A percentile compares a stretch with the other conserved stretches of the same genome.
Evolutionary conservation across 2,113 vertebrate species (phyloP).

Genomic region (Ciconia boyciana): DNA sequence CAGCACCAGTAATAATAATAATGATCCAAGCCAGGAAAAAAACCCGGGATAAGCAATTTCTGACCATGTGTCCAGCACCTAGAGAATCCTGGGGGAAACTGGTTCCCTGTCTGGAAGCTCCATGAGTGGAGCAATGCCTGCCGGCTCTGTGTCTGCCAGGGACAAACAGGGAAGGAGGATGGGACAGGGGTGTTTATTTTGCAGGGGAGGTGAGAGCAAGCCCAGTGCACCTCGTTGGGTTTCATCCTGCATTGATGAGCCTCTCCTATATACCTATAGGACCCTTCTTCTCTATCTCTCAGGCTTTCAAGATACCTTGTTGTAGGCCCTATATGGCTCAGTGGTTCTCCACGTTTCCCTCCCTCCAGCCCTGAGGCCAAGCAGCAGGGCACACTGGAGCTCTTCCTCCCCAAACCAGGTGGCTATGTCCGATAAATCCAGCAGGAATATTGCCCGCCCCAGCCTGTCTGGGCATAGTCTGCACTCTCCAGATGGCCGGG

Average conservation of each 20-base stretch:
- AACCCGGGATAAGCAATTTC: neutral
- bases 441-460: neutral
- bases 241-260: neutral
- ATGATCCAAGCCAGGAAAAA: neutral
- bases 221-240: neutral
- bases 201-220: neutral
- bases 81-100: neutral
- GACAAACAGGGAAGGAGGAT: accelerated
- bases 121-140: neutral
- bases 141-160: neutral
- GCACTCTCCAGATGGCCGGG: neutral
- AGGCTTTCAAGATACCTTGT: neutral
- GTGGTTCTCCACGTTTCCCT: neutral
- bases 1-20: neutral
- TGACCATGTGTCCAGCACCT: neutral
- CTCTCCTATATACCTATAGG: neutral
- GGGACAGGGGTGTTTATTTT: neutral
- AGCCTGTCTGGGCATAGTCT: neutral
- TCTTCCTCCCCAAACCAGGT: neutral
- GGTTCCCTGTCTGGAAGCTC: neutral
- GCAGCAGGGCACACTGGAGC: neutral
- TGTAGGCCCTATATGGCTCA: accelerated
- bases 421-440: neutral
- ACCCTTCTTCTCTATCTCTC: neutral
- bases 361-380: too few relatives aligned